A percentile compares a stretch with the other conserved stretches of the same genome.
phyloP scores from a whole-genome alignment of 2,797 vertebrate species.

The Epinephelus awoara region DNA sequence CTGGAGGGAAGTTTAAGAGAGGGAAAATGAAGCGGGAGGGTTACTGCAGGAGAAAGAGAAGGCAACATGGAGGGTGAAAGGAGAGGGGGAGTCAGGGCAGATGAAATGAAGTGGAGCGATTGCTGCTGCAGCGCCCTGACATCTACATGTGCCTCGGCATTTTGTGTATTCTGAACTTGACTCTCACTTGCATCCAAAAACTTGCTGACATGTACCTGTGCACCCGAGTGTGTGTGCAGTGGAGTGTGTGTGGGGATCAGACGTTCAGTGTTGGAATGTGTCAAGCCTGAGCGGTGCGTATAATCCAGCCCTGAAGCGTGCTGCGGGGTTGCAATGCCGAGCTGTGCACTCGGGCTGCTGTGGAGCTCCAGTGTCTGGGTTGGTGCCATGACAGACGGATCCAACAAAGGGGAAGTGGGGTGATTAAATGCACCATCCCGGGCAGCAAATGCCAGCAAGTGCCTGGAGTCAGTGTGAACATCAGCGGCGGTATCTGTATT shows the following conservation, averaged over 20 bases:
- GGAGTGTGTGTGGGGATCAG: slow-evolving; percentile 11
- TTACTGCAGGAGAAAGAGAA: slow-evolving; percentile 6
- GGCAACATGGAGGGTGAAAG: neutral
- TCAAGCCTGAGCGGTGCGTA: neutral
- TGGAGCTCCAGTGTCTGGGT: slow-evolving; percentile 1
- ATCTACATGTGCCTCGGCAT: neutral
- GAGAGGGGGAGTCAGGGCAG: neutral
- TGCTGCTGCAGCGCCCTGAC: neutral
- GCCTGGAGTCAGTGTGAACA: neutral
- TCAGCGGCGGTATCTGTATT: neutral
- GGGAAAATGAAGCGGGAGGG: slow-evolving; percentile 9
- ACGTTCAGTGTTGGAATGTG: neutral
- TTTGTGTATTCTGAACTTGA: neutral
- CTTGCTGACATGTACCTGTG: neutral
- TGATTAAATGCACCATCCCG: neutral
- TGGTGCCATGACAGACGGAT: slow-evolving; percentile 8
- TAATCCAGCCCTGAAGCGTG: slow-evolving; percentile 16
- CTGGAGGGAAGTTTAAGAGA: slow-evolving; percentile 10
- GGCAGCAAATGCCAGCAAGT: neutral
- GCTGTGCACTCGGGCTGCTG: neutral
- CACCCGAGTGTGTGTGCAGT: neutral
- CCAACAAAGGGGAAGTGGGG: neutral
- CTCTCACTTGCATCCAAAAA: neutral
- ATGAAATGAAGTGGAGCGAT: neutral
- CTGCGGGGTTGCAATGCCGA: neutral